Conservation (phyloP, 1,140 invertebrate species). For the Zaprionus tsacasi region DNA sequence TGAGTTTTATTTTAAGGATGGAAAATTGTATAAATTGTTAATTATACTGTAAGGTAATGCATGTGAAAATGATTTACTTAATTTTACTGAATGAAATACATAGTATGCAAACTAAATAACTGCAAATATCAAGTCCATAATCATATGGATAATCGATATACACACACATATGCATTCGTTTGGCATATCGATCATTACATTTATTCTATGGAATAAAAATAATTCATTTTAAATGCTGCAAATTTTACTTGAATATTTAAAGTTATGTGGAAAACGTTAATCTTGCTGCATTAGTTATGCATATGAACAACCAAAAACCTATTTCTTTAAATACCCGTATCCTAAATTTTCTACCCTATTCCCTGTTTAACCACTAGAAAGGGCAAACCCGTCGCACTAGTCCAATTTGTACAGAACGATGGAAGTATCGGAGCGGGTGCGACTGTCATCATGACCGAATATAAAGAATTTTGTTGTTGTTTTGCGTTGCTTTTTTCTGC, state of each 20-base stretch:
- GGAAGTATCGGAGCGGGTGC: slow-evolving; percentile 37
- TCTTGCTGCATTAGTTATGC: background rate
- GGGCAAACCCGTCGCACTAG: slow-evolving; percentile 1
- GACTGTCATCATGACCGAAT: slow-evolving; percentile 73
- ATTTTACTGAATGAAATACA: background rate
- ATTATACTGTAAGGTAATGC: background rate
- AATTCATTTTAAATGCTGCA: too few species aligned
- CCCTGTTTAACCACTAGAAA: background rate
- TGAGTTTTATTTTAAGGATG: background rate
- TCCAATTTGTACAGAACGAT: slow-evolving; percentile 6
- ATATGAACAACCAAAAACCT: background rate
- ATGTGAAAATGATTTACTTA: background rate
- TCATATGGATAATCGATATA: background rate
- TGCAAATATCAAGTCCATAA: background rate
- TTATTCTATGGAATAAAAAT: background rate
- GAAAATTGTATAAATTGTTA: background rate
- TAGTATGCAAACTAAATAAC: background rate
- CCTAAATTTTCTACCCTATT: background rate
- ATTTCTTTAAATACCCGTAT: slow-evolving; percentile 3
- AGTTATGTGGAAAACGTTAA: background rate
- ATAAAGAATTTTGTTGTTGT: slow-evolving; percentile 66
- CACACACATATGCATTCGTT: background rate
- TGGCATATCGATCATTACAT: background rate
- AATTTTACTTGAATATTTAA: too few species aligned
- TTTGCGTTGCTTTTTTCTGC: slow-evolving; percentile 54